Evolutionary conservation across 1,140 invertebrate species (phyloP).

Genomic region (Cecropterus lyciades): DNA sequence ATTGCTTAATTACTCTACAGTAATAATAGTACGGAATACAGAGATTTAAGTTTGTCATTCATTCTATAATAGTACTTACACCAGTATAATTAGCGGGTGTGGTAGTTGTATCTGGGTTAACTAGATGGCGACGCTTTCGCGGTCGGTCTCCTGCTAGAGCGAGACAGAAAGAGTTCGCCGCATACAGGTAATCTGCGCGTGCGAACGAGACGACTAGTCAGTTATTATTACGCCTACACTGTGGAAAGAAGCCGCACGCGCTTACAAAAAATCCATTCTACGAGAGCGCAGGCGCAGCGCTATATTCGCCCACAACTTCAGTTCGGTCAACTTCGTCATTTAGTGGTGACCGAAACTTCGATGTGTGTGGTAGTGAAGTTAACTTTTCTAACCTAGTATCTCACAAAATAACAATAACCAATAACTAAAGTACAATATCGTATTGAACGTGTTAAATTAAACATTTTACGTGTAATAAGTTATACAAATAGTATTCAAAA

Average conservation of each 20-base stretch:
- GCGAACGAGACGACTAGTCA: conserved; percentile 60
- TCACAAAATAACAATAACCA: conserved; percentile 80
- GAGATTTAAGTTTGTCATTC: conserved; percentile 32
- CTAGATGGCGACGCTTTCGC: conserved; percentile 71
- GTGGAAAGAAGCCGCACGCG: conserved; percentile 77
- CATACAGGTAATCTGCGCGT: conserved; percentile 26
- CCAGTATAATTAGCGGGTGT: conserved; percentile 52
- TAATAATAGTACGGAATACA: conserved; percentile 14
- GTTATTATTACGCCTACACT: conserved; percentile 79
- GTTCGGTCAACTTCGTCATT: conserved; percentile 81
- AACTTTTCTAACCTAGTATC: conserved; percentile 82
- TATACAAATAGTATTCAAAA: conserved; percentile 84
- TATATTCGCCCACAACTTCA: conserved; percentile 83
- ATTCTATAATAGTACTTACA: conserved; percentile 35
- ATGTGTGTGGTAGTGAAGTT: conserved; percentile 83
- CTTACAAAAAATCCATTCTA: conserved; percentile 79
- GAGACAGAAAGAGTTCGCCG: conserved; percentile 39
- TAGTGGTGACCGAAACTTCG: conserved; percentile 83
- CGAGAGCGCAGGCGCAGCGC: conserved; percentile 78
- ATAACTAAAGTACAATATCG: conserved; percentile 80
- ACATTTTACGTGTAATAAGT: conserved; percentile 78
- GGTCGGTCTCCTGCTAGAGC: conserved; percentile 45
- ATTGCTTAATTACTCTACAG: conserved; percentile 1
- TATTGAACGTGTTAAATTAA: conserved; percentile 70
- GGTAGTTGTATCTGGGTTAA: conserved; percentile 61